Evolutionary conservation across 2,797 vertebrate genomes (phyloP).

Genomic region (Tiaroga cobitis): DNA sequence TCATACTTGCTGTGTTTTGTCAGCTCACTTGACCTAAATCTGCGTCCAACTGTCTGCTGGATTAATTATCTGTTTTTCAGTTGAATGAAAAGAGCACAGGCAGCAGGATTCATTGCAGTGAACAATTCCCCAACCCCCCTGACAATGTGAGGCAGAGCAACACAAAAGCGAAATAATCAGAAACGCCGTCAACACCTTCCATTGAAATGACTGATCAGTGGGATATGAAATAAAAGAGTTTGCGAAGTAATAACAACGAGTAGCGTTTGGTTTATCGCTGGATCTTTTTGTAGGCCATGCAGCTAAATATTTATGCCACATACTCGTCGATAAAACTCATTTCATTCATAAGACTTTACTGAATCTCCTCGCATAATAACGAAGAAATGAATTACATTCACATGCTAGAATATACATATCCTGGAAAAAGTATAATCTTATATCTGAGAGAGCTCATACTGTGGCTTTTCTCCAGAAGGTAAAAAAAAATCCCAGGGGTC

Average conservation of each 20-base stretch:
- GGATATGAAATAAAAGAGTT: constrained; percentile 16
- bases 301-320: neutral
- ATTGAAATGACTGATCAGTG: constrained; percentile 12
- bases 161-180: constrained; percentile 25
- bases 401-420: constrained; percentile 36
- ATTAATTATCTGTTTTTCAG: constrained; percentile 49
- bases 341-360: constrained; percentile 31
- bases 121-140: neutral
- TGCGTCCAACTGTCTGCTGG: constrained; percentile 41
- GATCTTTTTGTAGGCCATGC: constrained; percentile 8
- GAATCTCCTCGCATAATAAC: constrained; percentile 21
- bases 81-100: constrained; percentile 43
- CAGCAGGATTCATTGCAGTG: constrained; percentile 27
- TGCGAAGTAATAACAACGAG: neutral
- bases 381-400: constrained; percentile 48
- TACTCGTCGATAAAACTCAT: constrained; percentile 11
- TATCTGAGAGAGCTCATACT: neutral
- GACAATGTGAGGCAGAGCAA: constrained; percentile 10
- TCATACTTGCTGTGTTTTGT: constrained; percentile 27
- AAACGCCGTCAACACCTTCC: neutral
- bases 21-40: constrained; percentile 42
- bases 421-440: neutral
- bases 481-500: neutral
- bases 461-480: constrained; percentile 15
- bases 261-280: constrained; percentile 19